Conservation (phyloP, 2,113 vertebrate species). For the Centropristis striata region DNA sequence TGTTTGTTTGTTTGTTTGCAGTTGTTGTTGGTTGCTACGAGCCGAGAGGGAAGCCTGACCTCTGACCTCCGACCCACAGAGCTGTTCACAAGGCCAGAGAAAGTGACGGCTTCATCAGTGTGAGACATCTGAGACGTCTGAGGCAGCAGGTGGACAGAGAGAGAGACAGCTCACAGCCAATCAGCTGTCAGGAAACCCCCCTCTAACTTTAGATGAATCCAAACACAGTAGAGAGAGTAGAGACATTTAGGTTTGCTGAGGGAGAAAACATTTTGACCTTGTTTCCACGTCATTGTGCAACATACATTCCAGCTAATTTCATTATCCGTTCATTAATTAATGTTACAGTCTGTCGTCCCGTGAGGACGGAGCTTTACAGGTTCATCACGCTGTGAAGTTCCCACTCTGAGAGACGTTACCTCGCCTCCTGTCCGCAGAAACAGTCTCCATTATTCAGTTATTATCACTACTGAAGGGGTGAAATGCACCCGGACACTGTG, state of each 20-base stretch:
- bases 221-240: not conserved
- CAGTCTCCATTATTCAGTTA: too few relatives aligned
- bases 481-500: too few relatives aligned
- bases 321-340: slow-evolving; percentile 42
- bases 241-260: not conserved
- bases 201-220: not conserved
- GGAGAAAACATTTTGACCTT: slow-evolving; percentile 24
- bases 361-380: not conserved
- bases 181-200: slow-evolving; percentile 6
- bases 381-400: not conserved
- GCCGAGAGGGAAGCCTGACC: slow-evolving; percentile 29
- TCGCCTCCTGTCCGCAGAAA: not conserved
- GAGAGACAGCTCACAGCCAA: slow-evolving; percentile 13
- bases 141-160: slow-evolving; percentile 21
- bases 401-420: not conserved
- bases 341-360: slow-evolving; percentile 9
- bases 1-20: slow-evolving; percentile 18
- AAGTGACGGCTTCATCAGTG: slow-evolving; percentile 52
- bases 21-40: slow-evolving; percentile 7
- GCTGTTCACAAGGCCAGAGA: slow-evolving; percentile 48
- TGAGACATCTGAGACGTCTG: slow-evolving; percentile 44
- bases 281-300: not conserved
- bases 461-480: too few relatives aligned
- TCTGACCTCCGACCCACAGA: slow-evolving; percentile 32
- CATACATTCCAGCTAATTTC: not conserved